Evolutionary conservation across 2,888 invertebrate genomes (phyloP).

Genomic region (Leptinotarsa tumamoca): DNA sequence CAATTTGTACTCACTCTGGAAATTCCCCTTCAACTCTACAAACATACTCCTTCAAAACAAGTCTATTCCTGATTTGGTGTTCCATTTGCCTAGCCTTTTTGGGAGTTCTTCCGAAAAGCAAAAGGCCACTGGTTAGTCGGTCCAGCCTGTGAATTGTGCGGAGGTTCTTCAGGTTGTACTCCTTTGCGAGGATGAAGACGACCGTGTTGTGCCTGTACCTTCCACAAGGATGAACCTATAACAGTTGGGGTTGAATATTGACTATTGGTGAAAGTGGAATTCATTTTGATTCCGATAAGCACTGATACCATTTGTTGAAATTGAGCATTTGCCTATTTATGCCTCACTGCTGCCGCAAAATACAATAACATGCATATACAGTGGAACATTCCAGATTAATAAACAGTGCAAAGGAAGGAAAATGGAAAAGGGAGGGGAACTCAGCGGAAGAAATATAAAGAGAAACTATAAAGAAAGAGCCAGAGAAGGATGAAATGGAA

Average conservation of each 20-base stretch:
- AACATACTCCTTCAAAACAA: constrained; percentile 95
- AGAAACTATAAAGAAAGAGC: too few species aligned
- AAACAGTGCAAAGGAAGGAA: too few species aligned
- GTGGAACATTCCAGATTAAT: too few species aligned
- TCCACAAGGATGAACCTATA: constrained; percentile 96
- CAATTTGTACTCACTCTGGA: constrained; percentile 79
- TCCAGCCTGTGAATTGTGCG: constrained; percentile 96
- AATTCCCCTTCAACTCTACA: constrained; percentile 95
- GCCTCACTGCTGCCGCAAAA: too few species aligned
- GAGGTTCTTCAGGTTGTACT: constrained; percentile 92
- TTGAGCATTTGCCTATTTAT: too few species aligned
- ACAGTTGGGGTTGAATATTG: neutral
- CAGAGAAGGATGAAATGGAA: too few species aligned
- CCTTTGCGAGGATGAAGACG: constrained; percentile 95
- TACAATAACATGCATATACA: too few species aligned
- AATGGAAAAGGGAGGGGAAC: too few species aligned
- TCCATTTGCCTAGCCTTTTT: constrained; percentile 96
- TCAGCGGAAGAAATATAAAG: too few species aligned
- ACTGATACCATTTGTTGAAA: too few species aligned
- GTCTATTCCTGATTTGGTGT: constrained; percentile 90
- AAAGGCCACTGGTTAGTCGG: constrained; percentile 91
- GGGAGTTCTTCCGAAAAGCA: constrained; percentile 93
- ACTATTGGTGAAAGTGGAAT: neutral
- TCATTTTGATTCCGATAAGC: neutral
- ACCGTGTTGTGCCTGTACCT: constrained; percentile 98